Percentiles rank a stretch among this genome's conserved stretches.
phyloP scores from a whole-genome alignment of 2,113 vertebrate species.

The Actenoides lindsayi region DNA sequence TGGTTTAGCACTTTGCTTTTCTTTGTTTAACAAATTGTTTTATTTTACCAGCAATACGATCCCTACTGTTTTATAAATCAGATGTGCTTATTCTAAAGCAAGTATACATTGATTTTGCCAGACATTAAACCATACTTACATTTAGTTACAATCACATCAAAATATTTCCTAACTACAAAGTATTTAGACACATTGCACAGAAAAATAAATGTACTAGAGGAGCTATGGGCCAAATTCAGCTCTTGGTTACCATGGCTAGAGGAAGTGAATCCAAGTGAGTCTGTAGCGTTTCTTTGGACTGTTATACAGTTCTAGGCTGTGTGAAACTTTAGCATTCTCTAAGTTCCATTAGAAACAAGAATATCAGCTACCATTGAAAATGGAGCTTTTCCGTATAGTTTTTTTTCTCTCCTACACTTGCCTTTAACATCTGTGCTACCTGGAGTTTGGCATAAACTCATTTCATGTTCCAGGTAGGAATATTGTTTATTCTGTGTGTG shows the following conservation, averaged over 20 bases:
- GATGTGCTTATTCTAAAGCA: not conserved
- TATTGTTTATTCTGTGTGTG: not conserved
- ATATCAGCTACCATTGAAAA: not conserved
- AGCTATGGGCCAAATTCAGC: not conserved
- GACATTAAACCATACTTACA: not conserved
- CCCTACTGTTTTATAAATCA: not conserved
- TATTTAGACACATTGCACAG: not conserved
- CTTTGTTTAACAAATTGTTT: not conserved
- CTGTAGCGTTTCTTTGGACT: not conserved
- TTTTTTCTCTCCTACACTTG: not conserved
- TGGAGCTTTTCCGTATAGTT: not conserved
- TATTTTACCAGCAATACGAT: not conserved
- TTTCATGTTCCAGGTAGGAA: not conserved
- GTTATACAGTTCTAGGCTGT: not conserved
- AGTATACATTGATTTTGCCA: not conserved
- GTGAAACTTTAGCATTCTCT: not conserved
- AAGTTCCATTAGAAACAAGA: not conserved
- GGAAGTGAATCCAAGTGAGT: not conserved
- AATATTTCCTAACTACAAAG: not conserved
- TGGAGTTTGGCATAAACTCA: not conserved
- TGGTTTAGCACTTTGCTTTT: not conserved
- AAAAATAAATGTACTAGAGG: not conserved
- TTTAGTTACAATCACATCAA: not conserved
- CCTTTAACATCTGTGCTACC: not conserved
- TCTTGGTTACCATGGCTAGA: not conserved